Evolutionary conservation across 2,797 vertebrate genomes (phyloP), one percentile per base, ranked within the genome.

Genomic region (Cephalopachus bancanus): DNA sequence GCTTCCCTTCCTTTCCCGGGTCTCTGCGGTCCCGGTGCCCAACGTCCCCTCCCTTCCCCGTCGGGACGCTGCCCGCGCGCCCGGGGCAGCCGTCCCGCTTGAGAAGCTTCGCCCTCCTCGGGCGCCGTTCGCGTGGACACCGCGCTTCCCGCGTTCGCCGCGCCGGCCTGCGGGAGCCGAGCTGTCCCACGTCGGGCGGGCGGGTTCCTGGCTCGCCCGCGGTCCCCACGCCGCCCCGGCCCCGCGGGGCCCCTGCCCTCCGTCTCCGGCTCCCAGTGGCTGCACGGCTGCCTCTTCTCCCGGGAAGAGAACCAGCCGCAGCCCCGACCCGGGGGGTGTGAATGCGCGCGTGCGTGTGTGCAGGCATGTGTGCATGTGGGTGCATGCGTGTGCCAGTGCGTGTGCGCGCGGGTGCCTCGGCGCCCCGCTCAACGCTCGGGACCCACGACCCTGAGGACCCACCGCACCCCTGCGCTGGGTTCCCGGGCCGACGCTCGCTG

Each of bases 181-280:
- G n/a, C 67, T 15, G 22, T 55, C 37, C 55, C 75, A 2, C 5
- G 33, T 20, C 14, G 5, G 74, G 64, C 53, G 19, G 3, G 79
- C 20, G 0, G 49, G 24, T 91, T 79, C 93, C 96, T 72, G 94
- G 69, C 85, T 96, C 88, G 30, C 86, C 55, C 71, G 1, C 49
- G 60, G 83, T 94, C 96, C 96, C 96, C 95, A 85, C 87, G 87
- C 92, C 44, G 24, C 62, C 49, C 22, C n/a, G 1, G 60, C 26
- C 37, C 33, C 5, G 8, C 17, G 6, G 79, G 24, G 60, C 12
- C 87, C 12, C 53, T 2, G 62, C 33, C 30, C 37, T 65, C 37
- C 62, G 57, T 22, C 49, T 1, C 5, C 24, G 37, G 71, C 80
- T 74, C 57, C n/a, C 60, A 24, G 49, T 7, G 49, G 65, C 93